These are phyloP conservation scores for Leucopsar rothschildi DNA, from an alignment of 2,113 vertebrate genomes.

Conservation along the genomic window DNA sequence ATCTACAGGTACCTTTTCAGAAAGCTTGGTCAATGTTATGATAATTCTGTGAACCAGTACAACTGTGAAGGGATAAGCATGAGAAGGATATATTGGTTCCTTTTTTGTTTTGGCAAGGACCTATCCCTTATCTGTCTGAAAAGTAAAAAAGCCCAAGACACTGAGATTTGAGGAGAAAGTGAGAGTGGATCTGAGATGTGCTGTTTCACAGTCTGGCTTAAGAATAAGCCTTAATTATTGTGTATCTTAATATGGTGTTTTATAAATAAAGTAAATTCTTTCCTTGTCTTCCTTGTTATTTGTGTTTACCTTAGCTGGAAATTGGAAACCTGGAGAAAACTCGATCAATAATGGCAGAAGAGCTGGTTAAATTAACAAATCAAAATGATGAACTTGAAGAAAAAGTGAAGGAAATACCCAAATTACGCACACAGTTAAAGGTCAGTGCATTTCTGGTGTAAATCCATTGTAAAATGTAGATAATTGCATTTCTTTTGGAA, in stretches of 20 bases:
- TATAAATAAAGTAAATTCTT: not conserved
- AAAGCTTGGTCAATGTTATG: not conserved
- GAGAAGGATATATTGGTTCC: not conserved
- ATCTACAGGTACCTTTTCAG: slow-evolving; percentile 84
- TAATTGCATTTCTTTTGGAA: not conserved
- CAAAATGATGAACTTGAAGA: slow-evolving; percentile 95
- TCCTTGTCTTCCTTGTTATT: not conserved
- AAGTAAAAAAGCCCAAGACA: not conserved
- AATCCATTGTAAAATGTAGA: not conserved
- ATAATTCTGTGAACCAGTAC: not conserved
- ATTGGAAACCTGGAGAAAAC: slow-evolving; percentile 91
- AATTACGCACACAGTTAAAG: slow-evolving; percentile 83
- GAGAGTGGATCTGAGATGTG: not conserved
- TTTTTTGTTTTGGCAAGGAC: not conserved
- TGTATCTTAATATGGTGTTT: not conserved
- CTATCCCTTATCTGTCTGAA: not conserved
- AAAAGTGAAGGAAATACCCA: slow-evolving; percentile 89
- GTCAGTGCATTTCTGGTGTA: slow-evolving; percentile 62
- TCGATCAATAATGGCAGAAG: slow-evolving; percentile 92
- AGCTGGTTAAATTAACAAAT: slow-evolving; percentile 93
- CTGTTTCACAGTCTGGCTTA: not conserved
- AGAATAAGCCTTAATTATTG: not conserved
- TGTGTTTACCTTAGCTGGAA: slow-evolving; percentile 80
- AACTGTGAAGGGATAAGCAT: not conserved
- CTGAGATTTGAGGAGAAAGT: not conserved